phyloP scores from a whole-genome alignment of 2,113 vertebrate genomes.

The Nycticorax nycticorax region DNA sequence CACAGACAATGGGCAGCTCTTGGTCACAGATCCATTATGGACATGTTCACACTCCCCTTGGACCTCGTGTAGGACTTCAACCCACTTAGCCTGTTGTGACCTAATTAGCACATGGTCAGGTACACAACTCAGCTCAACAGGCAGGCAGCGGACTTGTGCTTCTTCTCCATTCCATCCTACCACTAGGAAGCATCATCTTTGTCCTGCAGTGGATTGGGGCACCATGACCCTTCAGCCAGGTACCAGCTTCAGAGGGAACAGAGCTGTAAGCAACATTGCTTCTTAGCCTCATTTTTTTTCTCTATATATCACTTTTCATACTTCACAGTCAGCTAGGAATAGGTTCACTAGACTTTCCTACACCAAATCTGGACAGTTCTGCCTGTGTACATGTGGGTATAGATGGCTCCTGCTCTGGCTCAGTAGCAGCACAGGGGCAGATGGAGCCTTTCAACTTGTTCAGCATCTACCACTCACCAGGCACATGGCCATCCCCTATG shows the following conservation, averaged over 20 bases:
- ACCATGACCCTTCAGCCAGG: background rate
- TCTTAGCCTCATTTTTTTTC: background rate
- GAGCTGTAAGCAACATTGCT: background rate
- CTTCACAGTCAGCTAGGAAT: background rate
- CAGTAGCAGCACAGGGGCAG: background rate
- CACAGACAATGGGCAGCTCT: background rate
- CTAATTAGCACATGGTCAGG: background rate
- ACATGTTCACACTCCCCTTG: accelerated
- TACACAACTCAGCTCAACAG: background rate
- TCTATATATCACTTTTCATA: background rate
- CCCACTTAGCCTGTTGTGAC: background rate
- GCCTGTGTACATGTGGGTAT: accelerated
- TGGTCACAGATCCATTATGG: background rate
- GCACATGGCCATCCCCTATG: background rate
- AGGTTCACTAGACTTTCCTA: background rate
- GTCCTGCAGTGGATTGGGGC: background rate
- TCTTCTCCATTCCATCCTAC: background rate
- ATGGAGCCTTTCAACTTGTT: background rate
- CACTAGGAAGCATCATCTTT: background rate
- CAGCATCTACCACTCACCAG: background rate
- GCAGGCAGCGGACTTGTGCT: background rate
- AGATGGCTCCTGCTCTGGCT: background rate
- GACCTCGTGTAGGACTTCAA: accelerated
- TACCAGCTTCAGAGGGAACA: background rate
- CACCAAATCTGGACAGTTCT: background rate